Evolutionary conservation across 2,888 invertebrate species (phyloP).

Genomic region (Emmelina monodactyla): DNA sequence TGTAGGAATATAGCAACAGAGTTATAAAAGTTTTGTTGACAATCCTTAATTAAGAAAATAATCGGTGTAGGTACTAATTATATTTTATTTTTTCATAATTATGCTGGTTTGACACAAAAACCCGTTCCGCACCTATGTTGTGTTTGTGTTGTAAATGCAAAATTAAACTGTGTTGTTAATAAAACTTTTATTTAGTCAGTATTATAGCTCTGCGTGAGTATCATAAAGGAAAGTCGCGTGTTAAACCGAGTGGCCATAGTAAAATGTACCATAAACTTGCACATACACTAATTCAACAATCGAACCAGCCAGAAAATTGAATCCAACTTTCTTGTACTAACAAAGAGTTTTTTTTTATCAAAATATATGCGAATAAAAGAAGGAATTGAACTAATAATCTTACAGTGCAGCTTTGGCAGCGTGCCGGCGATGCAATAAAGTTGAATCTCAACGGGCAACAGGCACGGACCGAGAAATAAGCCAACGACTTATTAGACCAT

Average conservation of each 20-base stretch:
- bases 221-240: constrained; percentile 50
- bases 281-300: constrained; percentile 55
- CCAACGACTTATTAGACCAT: no score
- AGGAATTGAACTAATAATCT: constrained; percentile 37
- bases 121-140: no score
- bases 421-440: constrained; percentile 41
- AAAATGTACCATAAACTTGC: constrained; percentile 55
- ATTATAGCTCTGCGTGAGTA: constrained; percentile 27
- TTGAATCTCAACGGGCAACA: constrained; percentile 39
- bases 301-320: constrained; percentile 35
- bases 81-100: no score
- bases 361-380: constrained; percentile 17
- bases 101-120: no score
- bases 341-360: neutral
- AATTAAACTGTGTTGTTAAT: no score
- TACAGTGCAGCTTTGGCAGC: constrained; percentile 34
- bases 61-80: no score
- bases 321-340: constrained; percentile 19
- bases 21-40: no score
- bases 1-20: no score
- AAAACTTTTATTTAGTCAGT: neutral
- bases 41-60: no score
- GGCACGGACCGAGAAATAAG: constrained; percentile 30
- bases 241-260: constrained; percentile 53
- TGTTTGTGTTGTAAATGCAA: no score